phyloP scores from a whole-genome alignment of 2,113 vertebrate genomes.

The Ochotona princeps region DNA sequence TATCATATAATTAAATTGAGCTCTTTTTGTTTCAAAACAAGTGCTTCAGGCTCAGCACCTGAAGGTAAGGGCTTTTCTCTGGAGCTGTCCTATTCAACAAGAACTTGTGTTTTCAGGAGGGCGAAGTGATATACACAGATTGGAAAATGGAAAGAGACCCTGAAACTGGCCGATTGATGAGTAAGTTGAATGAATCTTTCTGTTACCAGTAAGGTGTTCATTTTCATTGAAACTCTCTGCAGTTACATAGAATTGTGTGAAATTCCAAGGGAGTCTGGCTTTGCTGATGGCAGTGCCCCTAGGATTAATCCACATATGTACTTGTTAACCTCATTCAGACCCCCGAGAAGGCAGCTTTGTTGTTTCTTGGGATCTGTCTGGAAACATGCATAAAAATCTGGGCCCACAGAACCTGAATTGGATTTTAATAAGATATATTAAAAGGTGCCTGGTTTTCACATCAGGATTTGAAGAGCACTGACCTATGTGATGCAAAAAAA shows the following conservation, averaged over 20 bases:
- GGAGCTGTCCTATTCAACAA: background rate
- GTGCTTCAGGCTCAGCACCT: background rate
- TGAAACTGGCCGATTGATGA: constrained; percentile 69
- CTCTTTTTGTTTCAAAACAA: background rate
- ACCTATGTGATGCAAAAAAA: background rate
- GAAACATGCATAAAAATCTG: background rate
- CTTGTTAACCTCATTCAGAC: background rate
- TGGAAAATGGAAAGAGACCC: constrained; percentile 79
- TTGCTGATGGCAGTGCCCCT: background rate
- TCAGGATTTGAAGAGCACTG: background rate
- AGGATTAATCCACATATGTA: background rate
- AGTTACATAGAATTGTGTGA: background rate
- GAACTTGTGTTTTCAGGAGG: constrained; percentile 71
- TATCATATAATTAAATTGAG: background rate
- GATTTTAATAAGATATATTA: background rate
- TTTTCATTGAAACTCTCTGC: background rate
- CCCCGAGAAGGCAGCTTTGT: background rate
- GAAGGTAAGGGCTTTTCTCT: background rate
- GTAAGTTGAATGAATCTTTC: constrained; percentile 48
- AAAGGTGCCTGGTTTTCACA: background rate
- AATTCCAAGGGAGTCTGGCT: background rate
- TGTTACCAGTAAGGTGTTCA: background rate
- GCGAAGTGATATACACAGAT: constrained; percentile 77
- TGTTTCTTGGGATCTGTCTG: background rate
- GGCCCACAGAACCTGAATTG: background rate